Percentiles rank a stretch among this genome's conserved stretches.
These are phyloP conservation scores for Lepidochrysops patricia DNA, from an alignment of 2,888 invertebrate species.

Conservation along the genomic window DNA sequence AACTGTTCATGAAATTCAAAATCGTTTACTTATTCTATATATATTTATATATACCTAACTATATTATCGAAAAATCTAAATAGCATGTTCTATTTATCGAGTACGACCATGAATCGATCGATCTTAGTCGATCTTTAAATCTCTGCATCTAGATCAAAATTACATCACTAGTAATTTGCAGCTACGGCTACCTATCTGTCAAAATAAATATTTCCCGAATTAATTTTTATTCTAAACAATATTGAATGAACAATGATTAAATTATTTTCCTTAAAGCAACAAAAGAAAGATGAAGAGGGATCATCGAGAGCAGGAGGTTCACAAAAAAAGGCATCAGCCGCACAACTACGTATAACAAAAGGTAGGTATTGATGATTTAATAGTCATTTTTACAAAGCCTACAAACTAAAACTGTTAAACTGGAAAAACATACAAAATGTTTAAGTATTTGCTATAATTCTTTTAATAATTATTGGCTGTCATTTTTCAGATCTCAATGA, in stretches of 20 bases:
- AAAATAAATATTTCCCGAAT: constrained; percentile 64
- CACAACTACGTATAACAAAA: constrained; percentile 97
- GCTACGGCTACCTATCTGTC: constrained; percentile 55
- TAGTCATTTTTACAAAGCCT: constrained; percentile 9
- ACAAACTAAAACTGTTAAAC: neutral
- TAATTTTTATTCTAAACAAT: constrained; percentile 51
- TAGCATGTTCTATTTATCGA: too few relatives aligned
- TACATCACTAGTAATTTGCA: constrained; percentile 19
- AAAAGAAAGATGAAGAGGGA: constrained; percentile 97
- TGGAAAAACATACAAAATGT: neutral
- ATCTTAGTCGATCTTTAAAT: too few relatives aligned
- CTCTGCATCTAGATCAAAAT: neutral
- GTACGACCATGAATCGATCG: too few relatives aligned
- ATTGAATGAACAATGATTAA: constrained; percentile 88
- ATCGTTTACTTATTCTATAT: too few relatives aligned
- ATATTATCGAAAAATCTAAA: too few relatives aligned
- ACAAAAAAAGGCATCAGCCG: constrained; percentile 96
- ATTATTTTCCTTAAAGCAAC: constrained; percentile 97
- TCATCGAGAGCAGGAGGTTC: constrained; percentile 76
- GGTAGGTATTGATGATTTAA: constrained; percentile 83
- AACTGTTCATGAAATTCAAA: too few relatives aligned
- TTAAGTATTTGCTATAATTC: neutral
- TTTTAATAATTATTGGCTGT: neutral
- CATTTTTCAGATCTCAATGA: constrained; percentile 92
- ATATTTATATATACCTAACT: too few relatives aligned